phyloP scores from a whole-genome alignment of 2,888 invertebrate species.

The Lasius platythorax region DNA sequence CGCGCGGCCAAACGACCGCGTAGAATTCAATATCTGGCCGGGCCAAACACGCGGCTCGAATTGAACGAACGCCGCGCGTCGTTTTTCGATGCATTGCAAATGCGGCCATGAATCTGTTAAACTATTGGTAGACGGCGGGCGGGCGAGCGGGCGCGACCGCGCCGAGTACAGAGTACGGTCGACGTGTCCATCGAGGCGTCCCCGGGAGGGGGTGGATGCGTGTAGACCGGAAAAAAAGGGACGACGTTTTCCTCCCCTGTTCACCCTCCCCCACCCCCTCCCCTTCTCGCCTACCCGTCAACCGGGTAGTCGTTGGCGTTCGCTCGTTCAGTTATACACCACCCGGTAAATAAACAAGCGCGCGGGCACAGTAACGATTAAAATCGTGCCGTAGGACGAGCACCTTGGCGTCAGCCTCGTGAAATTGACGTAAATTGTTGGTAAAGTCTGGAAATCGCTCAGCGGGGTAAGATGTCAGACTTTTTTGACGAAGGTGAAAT shows the following conservation, averaged over 20 bases:
- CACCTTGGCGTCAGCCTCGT: constrained; percentile 31
- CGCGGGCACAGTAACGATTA: constrained; percentile 9
- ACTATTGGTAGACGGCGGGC: constrained; percentile 56
- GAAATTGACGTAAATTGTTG: constrained; percentile 49
- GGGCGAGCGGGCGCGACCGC: not conserved
- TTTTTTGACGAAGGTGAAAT: constrained; percentile 27
- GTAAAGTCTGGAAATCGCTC: constrained; percentile 41
- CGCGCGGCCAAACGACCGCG: constrained; percentile 53
- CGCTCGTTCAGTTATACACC: constrained; percentile 30
- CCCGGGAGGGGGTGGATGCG: constrained; percentile 14
- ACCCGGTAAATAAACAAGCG: constrained; percentile 52
- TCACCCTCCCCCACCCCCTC: not conserved
- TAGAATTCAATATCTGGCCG: constrained; percentile 72
- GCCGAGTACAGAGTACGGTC: constrained; percentile 21
- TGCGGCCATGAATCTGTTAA: constrained; percentile 75
- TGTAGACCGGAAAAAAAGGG: constrained; percentile 37
- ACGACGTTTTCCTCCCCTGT: not conserved
- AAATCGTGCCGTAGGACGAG: constrained; percentile 9
- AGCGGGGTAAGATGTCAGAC: constrained; percentile 28
- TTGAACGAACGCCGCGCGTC: constrained; percentile 63
- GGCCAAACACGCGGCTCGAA: constrained; percentile 64
- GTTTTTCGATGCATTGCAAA: constrained; percentile 77
- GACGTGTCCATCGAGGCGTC: constrained; percentile 28
- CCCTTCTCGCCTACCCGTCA: not conserved
- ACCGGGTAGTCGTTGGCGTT: constrained; percentile 35